Evolutionary conservation across 2,797 vertebrate genomes (phyloP).

Genomic region (Bufotes viridis): DNA sequence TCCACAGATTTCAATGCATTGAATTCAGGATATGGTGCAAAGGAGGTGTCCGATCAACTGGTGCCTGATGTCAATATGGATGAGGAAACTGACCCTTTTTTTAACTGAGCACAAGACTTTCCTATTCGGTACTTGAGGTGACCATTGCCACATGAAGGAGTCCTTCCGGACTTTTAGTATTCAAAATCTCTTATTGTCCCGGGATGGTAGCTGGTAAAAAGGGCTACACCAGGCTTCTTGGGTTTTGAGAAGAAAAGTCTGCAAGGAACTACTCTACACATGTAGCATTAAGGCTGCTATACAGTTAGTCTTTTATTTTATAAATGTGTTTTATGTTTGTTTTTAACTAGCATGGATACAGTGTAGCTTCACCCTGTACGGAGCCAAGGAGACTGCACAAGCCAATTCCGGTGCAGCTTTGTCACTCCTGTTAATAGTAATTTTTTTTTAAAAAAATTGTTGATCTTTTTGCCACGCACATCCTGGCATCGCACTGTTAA

Average conservation of each 20-base stretch:
- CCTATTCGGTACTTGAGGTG: slow-evolving; percentile 76
- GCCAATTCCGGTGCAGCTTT: slow-evolving; percentile 77
- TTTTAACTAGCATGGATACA: slow-evolving; percentile 72
- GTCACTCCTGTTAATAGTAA: slow-evolving; percentile 75
- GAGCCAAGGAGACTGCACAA: slow-evolving; percentile 80
- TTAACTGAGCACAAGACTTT: slow-evolving; percentile 87
- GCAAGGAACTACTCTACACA: slow-evolving; percentile 76
- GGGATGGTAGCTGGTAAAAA: slow-evolving; percentile 72
- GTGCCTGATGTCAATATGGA: slow-evolving; percentile 99
- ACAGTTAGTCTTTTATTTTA: slow-evolving; percentile 64
- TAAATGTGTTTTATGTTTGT: slow-evolving; percentile 57
- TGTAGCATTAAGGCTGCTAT: slow-evolving; percentile 83
- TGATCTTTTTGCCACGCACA: slow-evolving; percentile 79
- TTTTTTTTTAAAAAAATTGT: slow-evolving; percentile 50
- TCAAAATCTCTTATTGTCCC: slow-evolving; percentile 74
- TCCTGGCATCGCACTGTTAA: slow-evolving; percentile 86
- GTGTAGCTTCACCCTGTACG: slow-evolving; percentile 73
- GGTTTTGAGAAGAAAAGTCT: slow-evolving; percentile 71
- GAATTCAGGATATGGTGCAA: slow-evolving; percentile 80
- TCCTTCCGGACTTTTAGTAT: slow-evolving; percentile 81
- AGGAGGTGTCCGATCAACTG: slow-evolving; percentile 92
- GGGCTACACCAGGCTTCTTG: slow-evolving; percentile 69
- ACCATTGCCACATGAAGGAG: slow-evolving; percentile 78
- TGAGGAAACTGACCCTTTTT: slow-evolving; percentile 96
- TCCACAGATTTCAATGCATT: slow-evolving; percentile 82